Base-by-base conservation (phyloP, 1,140 invertebrate species). In the Ceratina japonica region DNA sequence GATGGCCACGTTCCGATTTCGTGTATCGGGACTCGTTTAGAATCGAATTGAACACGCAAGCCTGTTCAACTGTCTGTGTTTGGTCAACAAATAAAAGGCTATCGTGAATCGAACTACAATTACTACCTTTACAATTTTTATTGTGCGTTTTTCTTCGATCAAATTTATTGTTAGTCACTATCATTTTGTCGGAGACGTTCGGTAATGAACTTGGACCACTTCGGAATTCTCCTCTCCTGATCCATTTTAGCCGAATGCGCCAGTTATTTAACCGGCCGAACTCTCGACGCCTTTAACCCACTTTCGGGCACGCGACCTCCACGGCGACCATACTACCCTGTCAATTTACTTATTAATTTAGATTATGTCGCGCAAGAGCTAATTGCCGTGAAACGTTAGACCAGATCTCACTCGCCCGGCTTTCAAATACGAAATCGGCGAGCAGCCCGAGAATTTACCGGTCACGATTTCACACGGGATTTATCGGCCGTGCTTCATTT, bases 291-390 rank as follows among this genome's bases (percentile, higher is more conserved):
- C 86, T n/a, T 86, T 87, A 87, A 89, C 85, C 87, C 81, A 89
- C 87, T 88, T 91, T 87, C 84, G 71, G 75, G 75, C 69, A 65
- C 71, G 82, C 74, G 79, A 90, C 88, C 90, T 90, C 88, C 72
- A 56, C 73, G 24, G 31, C 22, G 72, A 74, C 80, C 86, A 90
- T 91, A 84, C 79, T 91, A 74, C 54, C 90, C 90, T 92, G 88
- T 86, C 86, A 89, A 76, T 91, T 92, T 92, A 92, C 89, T 91
- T 92, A 92, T 92, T 91, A 92, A 92, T 92, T 91, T 91, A 91
- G 89, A 91, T 91, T 91, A 92, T 92, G 90, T 89, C 86, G 80
- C 77, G 80, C 81, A 91, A 89, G 91, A 92, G 91, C 90, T 92
- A 92, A 92, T 92, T 92, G 90, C 84, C 82, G 79, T 77, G 49